Conservation (phyloP, 2,113 vertebrate species). For the Rissa tridactyla region DNA sequence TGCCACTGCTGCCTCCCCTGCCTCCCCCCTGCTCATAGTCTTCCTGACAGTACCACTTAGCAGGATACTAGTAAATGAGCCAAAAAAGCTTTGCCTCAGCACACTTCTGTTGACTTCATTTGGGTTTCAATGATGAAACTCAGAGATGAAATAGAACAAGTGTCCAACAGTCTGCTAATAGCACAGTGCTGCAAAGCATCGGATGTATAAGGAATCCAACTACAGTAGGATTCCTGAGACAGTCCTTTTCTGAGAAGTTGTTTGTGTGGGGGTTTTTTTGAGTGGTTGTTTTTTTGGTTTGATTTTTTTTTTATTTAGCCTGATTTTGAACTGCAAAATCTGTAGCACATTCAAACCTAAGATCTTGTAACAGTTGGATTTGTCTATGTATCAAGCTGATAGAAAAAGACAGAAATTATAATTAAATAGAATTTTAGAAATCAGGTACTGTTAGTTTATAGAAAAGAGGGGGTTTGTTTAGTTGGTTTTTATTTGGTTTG, state of each 20-base stretch:
- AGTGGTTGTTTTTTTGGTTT: background rate
- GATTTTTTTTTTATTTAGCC: background rate
- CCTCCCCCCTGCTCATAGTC: fast-evolving
- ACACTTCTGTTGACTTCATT: background rate
- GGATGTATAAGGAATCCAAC: background rate
- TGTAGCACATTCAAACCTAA: background rate
- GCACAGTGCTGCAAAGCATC: background rate
- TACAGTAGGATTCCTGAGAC: background rate
- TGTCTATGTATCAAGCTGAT: background rate
- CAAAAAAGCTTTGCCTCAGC: background rate
- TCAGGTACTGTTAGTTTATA: background rate
- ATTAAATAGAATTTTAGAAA: background rate
- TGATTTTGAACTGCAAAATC: background rate
- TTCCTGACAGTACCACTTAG: background rate
- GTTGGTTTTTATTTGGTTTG: background rate
- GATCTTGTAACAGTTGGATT: background rate
- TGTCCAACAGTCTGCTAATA: background rate
- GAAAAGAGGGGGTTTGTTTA: background rate
- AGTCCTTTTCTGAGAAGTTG: background rate
- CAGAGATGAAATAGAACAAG: background rate
- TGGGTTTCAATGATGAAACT: background rate
- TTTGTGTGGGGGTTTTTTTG: background rate
- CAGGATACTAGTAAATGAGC: background rate
- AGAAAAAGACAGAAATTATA: background rate
- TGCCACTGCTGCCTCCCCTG: background rate